Base-by-base conservation (phyloP, 1,140 invertebrate species). In the Asbolus verrucosus region DNA sequence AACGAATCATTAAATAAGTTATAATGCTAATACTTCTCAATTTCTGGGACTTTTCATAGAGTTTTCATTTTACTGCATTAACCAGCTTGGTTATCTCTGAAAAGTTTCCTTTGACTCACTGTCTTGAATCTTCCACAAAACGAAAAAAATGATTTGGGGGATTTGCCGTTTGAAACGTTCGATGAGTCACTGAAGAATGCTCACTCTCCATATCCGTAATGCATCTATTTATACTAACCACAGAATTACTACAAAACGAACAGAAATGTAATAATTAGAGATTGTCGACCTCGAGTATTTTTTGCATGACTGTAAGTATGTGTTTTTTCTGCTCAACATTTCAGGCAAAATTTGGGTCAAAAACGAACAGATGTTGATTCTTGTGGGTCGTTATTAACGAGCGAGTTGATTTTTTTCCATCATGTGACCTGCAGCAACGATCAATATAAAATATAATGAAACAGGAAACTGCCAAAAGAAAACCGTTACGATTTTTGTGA, bases 201-300 rank as follows among this genome's bases (percentile, higher is more conserved):
- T 18, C 16, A 16, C 18, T 46, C 41, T 19, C 41, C 3, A 4
- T 8, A 36, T n/a, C 6, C 33, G 33, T 6, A 36, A 36, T n/a
- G 33, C 3, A 46, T 19, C n/a, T n/a, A n/a, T 19, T 46, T 19
- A 19, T 46, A 46, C 16, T 21, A 46, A 21, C 41, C 24, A 27
- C 24, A 27, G 8, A 27, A 27, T 27, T 27, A 8, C 8, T 27
- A 27, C 24, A 8, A 27, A n/a, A n/a, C n/a, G n/a, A n/a, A n/a
- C n/a, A n/a, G n/a, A n/a, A n/a, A n/a, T n/a, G n/a, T n/a, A n/a
- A 27, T 8, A 8, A 46, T 41, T 50, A 6, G 43, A 27, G 46
- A 54, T n/a, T 27, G 46, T 13, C 21, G 46, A 54, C 46, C 46
- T 54, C 46, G 46, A n/a, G 46, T 6, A 24, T 54, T 54, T 54